Evolutionary conservation across 1,140 invertebrate genomes (phyloP).

Genomic region (Harlomillsia oculata): DNA sequence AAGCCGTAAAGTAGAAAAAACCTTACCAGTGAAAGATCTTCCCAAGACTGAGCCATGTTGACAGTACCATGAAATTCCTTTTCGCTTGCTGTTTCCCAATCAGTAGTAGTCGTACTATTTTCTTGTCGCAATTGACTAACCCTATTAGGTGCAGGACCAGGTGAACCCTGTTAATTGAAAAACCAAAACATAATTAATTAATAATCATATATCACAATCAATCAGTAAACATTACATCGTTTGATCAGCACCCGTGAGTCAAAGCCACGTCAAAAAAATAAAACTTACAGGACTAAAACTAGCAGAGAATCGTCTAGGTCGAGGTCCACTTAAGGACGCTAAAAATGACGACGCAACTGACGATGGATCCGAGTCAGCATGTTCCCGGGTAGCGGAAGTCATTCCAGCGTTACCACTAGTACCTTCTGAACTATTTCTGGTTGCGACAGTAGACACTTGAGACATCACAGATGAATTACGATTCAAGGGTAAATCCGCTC

Average conservation of each 20-base stretch:
- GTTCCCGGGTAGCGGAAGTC: neutral
- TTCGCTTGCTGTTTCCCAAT: slow-evolving; percentile 34
- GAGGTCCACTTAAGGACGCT: slow-evolving; percentile 22
- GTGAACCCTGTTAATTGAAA: slow-evolving; percentile 26
- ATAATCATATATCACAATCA: neutral
- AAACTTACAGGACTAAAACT: slow-evolving; percentile 33
- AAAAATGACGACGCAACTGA: slow-evolving; percentile 21
- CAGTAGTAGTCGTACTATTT: slow-evolving; percentile 22
- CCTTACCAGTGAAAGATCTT: slow-evolving; percentile 34
- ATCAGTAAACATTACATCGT: neutral
- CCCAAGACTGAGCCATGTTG: slow-evolving; percentile 35
- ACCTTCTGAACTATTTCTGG: too few species aligned
- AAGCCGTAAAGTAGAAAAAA: neutral
- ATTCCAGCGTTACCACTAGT: neutral
- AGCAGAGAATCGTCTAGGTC: slow-evolving; percentile 33
- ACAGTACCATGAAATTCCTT: slow-evolving; percentile 34
- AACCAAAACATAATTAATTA: neutral
- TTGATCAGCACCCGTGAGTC: neutral
- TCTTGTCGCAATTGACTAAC: slow-evolving; percentile 33
- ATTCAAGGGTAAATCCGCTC: neutral
- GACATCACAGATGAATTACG: too few species aligned
- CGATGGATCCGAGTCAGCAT: slow-evolving; percentile 10
- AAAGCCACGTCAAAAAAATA: neutral
- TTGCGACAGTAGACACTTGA: too few species aligned
- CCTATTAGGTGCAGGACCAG: slow-evolving; percentile 32